Evolutionary conservation across 2,797 vertebrate genomes (phyloP).

Genomic region (Thunnus albacares): DNA sequence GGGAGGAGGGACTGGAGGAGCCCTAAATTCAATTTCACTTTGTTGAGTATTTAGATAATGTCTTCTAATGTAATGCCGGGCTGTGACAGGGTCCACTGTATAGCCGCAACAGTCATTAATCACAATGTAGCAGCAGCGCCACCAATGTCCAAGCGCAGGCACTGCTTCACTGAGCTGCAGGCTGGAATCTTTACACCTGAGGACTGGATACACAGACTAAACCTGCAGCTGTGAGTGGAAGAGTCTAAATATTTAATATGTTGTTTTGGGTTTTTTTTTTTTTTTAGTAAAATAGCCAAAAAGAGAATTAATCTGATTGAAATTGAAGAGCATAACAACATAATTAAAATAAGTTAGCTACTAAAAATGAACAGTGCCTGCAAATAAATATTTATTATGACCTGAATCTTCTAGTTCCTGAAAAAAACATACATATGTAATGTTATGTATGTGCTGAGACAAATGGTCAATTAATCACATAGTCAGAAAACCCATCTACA

Average conservation of each 20-base stretch:
- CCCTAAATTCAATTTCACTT: conserved; percentile 85
- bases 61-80: conserved; percentile 79
- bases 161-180: conserved; percentile 51
- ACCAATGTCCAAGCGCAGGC: conserved; percentile 65
- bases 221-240: conserved; percentile 16
- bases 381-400: background rate
- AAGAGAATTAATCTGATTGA: background rate
- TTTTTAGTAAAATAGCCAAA: background rate
- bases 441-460: background rate
- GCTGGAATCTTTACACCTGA: conserved; percentile 30
- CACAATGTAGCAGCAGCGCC: conserved; percentile 81
- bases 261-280: background rate
- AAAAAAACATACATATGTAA: background rate
- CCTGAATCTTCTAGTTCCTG: background rate
- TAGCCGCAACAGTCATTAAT: conserved; percentile 54
- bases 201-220: conserved; percentile 11
- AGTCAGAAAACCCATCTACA: background rate
- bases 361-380: background rate
- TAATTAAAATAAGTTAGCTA: background rate
- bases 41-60: conserved; percentile 87
- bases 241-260: background rate
- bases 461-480: background rate
- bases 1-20: conserved; percentile 43
- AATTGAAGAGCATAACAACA: too few species aligned
- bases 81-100: conserved; percentile 68